These are phyloP conservation scores for Struthio camelus DNA, from an alignment of 2,113 vertebrate genomes.

Conservation along the genomic window DNA sequence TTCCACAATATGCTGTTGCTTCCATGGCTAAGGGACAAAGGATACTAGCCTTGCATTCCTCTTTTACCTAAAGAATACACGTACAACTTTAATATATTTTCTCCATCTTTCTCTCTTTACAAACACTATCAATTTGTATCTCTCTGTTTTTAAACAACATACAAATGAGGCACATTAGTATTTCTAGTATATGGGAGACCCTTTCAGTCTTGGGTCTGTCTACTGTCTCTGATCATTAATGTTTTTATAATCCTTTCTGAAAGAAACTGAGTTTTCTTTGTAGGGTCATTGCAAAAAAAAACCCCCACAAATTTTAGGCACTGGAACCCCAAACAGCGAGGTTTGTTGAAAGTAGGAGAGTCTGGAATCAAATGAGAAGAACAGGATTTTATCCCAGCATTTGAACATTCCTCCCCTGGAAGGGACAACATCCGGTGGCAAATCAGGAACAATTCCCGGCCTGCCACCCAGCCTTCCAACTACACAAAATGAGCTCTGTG, in stretches of 20 bases:
- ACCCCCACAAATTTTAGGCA: neutral
- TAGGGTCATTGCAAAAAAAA: neutral
- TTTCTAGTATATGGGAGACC: neutral
- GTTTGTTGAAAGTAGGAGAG: neutral
- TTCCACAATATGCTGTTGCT: constrained; percentile 80
- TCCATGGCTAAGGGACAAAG: constrained; percentile 80
- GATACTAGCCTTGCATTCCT: constrained; percentile 73
- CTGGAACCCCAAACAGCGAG: neutral
- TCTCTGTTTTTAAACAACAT: neutral
- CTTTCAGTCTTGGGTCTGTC: neutral
- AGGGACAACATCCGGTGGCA: neutral
- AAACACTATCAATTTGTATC: neutral
- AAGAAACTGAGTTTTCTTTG: neutral
- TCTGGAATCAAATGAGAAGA: neutral
- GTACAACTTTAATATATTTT: neutral
- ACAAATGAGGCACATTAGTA: neutral
- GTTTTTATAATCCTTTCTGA: neutral
- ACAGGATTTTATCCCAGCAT: neutral
- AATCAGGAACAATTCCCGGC: neutral
- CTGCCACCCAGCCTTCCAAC: neutral
- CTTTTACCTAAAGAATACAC: constrained; percentile 60
- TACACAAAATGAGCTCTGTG: neutral
- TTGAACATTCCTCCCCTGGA: neutral
- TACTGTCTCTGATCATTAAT: neutral
- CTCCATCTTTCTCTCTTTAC: neutral